Conservation (phyloP, 2,113 vertebrate species). For the Lucifuga dentata region DNA sequence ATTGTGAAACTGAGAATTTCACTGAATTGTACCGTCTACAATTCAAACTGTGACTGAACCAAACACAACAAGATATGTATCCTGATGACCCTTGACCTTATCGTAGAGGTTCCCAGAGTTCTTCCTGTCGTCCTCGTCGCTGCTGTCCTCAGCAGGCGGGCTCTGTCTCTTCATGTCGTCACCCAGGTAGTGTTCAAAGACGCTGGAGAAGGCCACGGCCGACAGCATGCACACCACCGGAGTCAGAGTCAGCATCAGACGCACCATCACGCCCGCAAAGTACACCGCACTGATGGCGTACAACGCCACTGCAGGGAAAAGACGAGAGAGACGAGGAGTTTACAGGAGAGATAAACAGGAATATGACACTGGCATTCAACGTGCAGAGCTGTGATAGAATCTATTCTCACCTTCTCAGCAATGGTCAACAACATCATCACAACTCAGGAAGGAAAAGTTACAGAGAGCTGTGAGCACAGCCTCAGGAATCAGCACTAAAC, state of each 20-base stretch:
- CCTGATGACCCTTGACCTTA: constrained; percentile 63
- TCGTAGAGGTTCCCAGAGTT: constrained; percentile 93
- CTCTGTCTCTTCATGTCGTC: constrained; percentile 93
- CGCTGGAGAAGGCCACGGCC: constrained; percentile 94
- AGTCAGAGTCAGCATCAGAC: constrained; percentile 94
- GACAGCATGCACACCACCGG: constrained; percentile 96
- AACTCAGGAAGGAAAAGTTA: too few species aligned
- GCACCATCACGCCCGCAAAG: constrained; percentile 95
- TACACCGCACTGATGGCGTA: constrained; percentile 94
- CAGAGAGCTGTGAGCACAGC: too few species aligned
- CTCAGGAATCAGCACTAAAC: too few species aligned
- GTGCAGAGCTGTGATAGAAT: too few species aligned
- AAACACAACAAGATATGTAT: too few species aligned
- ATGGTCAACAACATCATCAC: too few species aligned
- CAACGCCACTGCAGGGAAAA: constrained; percentile 86
- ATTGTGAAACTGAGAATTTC: too few species aligned
- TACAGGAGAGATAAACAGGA: neutral
- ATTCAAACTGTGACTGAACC: too few species aligned
- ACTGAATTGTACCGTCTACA: too few species aligned
- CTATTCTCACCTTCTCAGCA: too few species aligned
- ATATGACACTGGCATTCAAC: too few species aligned
- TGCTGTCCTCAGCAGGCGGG: constrained; percentile 92
- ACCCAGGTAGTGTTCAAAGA: constrained; percentile 94
- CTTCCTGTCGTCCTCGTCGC: constrained; percentile 94
- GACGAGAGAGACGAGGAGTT: constrained; percentile 20